Percentiles rank a stretch among this genome's conserved stretches.
phyloP scores from a whole-genome alignment of 2,113 vertebrate genomes.

The Poecile atricapillus region DNA sequence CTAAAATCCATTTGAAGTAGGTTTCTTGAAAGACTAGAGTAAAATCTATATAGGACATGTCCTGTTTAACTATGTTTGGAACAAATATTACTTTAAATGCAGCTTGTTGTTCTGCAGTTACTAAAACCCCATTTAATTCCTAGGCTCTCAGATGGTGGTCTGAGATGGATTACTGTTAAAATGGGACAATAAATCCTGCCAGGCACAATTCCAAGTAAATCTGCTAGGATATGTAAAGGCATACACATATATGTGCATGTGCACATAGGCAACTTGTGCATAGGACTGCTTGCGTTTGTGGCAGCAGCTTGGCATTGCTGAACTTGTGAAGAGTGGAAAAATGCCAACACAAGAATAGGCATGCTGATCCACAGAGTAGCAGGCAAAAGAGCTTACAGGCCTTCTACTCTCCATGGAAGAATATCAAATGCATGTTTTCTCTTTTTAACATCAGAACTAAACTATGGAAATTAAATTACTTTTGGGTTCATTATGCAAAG shows the following conservation, averaged over 20 bases:
- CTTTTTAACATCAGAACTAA: background rate
- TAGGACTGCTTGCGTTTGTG: background rate
- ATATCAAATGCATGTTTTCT: background rate
- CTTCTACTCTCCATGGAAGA: background rate
- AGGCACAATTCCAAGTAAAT: background rate
- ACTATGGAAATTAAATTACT: background rate
- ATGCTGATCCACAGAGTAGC: background rate
- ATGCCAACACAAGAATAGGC: background rate
- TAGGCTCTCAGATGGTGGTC: background rate
- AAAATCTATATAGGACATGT: background rate
- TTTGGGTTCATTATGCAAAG: background rate
- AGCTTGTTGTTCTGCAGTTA: background rate
- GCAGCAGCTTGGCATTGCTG: background rate
- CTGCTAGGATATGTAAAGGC: background rate
- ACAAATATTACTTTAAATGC: background rate
- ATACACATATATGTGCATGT: fast-evolving
- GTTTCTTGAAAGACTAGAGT: background rate
- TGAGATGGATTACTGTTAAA: background rate
- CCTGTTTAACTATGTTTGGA: background rate
- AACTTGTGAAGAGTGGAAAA: background rate
- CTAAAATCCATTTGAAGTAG: background rate
- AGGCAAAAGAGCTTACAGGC: background rate
- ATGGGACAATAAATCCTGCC: background rate
- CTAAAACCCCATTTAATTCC: background rate
- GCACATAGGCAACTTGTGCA: fast-evolving